Conservation (phyloP, 2,888 invertebrate species). For the Synanthedon vespiformis region DNA sequence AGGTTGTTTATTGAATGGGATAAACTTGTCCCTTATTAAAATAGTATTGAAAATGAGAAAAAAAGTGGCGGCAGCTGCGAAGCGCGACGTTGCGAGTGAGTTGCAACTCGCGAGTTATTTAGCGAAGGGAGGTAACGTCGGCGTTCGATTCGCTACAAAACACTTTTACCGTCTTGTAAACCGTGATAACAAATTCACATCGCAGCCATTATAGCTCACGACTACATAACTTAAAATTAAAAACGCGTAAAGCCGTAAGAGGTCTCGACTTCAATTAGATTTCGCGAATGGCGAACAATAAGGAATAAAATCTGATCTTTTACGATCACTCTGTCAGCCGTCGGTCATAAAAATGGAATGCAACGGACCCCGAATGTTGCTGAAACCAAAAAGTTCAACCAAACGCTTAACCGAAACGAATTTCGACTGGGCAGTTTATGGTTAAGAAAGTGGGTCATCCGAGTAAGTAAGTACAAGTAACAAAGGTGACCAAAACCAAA, state of each 20-base stretch:
- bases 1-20: conserved; percentile 10
- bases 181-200: conserved; percentile 48
- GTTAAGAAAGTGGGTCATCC: conserved; percentile 51
- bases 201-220: conserved; percentile 36
- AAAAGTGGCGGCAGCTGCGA: neutral
- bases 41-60: conserved; percentile 12
- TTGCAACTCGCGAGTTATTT: neutral
- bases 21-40: conserved; percentile 12
- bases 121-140: neutral
- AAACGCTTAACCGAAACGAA: conserved; percentile 38
- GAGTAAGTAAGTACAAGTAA: neutral
- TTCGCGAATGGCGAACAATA: conserved; percentile 68
- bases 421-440: conserved; percentile 55
- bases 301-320: conserved; percentile 66
- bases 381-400: conserved; percentile 47
- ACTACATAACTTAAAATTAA: conserved; percentile 61
- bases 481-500: conserved; percentile 4
- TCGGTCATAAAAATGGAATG: conserved; percentile 61
- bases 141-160: conserved; percentile 22
- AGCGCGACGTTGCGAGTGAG: neutral
- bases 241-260: conserved; percentile 56
- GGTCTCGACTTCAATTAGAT: conserved; percentile 63
- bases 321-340: conserved; percentile 58
- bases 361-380: conserved; percentile 45
- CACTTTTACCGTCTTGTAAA: conserved; percentile 49